A percentile compares a stretch with the other conserved stretches of the same genome.
phyloP scores from a whole-genome alignment of 2,797 vertebrate species.

The Halcyon leucocephala region DNA sequence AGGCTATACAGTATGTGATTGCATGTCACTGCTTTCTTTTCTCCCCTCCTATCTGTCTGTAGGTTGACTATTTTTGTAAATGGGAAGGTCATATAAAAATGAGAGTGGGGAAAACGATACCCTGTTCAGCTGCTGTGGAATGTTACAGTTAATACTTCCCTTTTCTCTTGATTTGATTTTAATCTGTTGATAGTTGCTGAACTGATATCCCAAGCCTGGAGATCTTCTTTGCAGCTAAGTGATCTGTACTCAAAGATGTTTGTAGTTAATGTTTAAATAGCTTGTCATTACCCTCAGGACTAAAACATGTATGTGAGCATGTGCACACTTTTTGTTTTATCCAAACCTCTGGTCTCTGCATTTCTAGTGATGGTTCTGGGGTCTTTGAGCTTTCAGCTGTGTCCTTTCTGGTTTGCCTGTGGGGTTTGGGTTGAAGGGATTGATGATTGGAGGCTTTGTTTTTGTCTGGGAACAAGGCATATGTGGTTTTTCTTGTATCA shows the following conservation, averaged over 20 bases:
- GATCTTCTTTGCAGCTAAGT: neutral
- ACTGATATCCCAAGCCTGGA: neutral
- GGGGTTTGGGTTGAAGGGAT: neutral
- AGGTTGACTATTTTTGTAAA: neutral
- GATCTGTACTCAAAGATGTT: neutral
- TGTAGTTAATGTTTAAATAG: neutral
- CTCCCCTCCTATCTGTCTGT: neutral
- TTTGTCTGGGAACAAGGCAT: neutral
- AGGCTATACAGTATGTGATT: neutral
- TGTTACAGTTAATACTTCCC: neutral
- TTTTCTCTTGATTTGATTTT: neutral
- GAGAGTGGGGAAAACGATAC: neutral
- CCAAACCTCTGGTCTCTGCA: neutral
- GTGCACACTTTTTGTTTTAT: neutral
- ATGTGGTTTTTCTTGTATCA: neutral
- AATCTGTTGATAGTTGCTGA: neutral
- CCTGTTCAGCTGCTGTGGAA: neutral
- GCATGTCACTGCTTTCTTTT: neutral
- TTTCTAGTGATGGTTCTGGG: neutral
- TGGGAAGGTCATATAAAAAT: neutral
- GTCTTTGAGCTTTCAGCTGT: neutral
- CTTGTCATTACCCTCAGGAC: neutral
- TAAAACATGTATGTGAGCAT: neutral
- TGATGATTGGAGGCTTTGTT: neutral
- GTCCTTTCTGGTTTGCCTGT: neutral